Evolutionary conservation across 2,888 invertebrate species (phyloP).

Genomic region (Zeuzera pyrina): DNA sequence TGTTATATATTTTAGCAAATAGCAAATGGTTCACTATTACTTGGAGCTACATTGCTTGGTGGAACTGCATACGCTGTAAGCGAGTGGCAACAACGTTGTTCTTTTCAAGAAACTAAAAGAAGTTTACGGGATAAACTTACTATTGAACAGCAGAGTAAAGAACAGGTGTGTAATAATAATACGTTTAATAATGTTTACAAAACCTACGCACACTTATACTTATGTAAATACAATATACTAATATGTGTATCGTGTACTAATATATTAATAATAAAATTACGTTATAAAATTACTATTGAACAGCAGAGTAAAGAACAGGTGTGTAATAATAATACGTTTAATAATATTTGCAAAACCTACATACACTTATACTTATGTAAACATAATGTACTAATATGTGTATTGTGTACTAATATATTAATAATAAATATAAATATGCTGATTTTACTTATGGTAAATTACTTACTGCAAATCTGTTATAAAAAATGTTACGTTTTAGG

Average conservation of each 20-base stretch:
- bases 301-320: slow-evolving; percentile 95
- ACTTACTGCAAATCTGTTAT: too few species aligned
- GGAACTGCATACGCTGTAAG: slow-evolving; percentile 74
- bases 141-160: slow-evolving; percentile 94
- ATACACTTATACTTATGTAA: too few species aligned
- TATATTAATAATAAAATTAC: slow-evolving; percentile 81
- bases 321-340: too few species aligned
- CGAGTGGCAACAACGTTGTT: slow-evolving; percentile 89
- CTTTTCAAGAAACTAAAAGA: slow-evolving; percentile 91
- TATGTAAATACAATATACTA: too few species aligned
- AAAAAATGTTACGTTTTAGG: slow-evolving; percentile 71
- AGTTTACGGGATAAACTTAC: slow-evolving; percentile 93
- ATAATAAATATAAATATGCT: slow-evolving; percentile 68
- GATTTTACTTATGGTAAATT: slow-evolving; percentile 3
- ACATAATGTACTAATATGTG: too few species aligned
- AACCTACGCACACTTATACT: too few species aligned
- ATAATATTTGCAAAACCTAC: too few species aligned
- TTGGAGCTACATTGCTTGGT: slow-evolving; percentile 84
- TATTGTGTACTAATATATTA: too few species aligned
- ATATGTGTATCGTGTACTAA: too few species aligned
- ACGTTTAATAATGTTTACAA: too few species aligned
- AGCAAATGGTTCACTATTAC: slow-evolving; percentile 79
- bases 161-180: slow-evolving; percentile 83
- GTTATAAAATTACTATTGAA: slow-evolving; percentile 93
- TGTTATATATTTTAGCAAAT: slow-evolving; percentile 67